These are phyloP conservation scores for Epizoanthus illoricatus DNA, from an alignment of 92 coral and sea anemone species.

Conservation along the genomic window DNA sequence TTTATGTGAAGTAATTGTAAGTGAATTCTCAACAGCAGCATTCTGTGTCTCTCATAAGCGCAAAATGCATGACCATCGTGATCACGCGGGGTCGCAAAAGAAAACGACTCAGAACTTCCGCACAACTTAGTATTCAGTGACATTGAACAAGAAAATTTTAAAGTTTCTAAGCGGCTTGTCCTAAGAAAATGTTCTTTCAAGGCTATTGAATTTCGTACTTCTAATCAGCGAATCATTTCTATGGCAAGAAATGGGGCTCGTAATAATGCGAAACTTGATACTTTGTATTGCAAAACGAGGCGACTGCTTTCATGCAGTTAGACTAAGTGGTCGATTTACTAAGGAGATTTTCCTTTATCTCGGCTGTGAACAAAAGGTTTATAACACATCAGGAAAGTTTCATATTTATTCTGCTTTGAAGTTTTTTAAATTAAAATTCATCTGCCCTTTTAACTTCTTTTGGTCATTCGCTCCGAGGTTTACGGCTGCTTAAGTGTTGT, in stretches of 20 bases:
- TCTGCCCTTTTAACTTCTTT: not conserved
- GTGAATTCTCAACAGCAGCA: not conserved
- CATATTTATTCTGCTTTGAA: not conserved
- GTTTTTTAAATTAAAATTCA: constrained; percentile 19
- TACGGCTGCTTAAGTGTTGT: not conserved
- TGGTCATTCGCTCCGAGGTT: not conserved
- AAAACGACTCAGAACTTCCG: too few relatives aligned
- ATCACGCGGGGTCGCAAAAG: too few relatives aligned
- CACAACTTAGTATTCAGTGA: not conserved
- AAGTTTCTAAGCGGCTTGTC: not conserved
- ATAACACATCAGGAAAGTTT: not conserved
- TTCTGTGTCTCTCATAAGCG: too few relatives aligned
- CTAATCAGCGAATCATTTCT: constrained; percentile 26
- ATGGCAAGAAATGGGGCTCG: constrained; percentile 16
- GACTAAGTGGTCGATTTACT: not conserved
- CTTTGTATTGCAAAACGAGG: not conserved
- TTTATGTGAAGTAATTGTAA: not conserved
- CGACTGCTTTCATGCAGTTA: not conserved
- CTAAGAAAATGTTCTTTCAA: not conserved
- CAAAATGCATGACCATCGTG: too few relatives aligned
- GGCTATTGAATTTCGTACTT: constrained; percentile 30
- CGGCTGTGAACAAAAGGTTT: not conserved
- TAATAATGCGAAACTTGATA: constrained; percentile 34
- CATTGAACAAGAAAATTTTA: not conserved
- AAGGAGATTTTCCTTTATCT: not conserved